Base-by-base conservation (phyloP, 2,888 invertebrate species). In the Brenthis ino region DNA sequence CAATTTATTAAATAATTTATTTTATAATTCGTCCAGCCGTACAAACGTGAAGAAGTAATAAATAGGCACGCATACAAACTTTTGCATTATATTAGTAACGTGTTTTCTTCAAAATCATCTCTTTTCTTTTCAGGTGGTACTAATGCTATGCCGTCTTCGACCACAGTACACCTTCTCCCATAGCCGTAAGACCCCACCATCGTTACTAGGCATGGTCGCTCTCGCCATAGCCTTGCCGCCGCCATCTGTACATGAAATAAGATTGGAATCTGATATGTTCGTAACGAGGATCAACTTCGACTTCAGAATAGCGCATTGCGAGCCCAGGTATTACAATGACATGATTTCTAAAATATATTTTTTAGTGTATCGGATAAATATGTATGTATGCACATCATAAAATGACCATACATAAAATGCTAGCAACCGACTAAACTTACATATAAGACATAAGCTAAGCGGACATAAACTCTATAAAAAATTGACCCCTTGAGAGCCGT, bases 241-340 rank as follows among this genome's bases (percentile, higher is more conserved):
- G 13, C 99, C 99, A 13, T 98, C 98, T 75, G 98, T 99, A 75
- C 98, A 99, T 85, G 99, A 99, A 93, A 98, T 99, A 79, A 95
- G 98, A 78, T 94, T 99, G 79, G 99, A 99, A 88, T 95, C 97
- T 66, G 98, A 98, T 85, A 98, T 98, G 97, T 99, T 99, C 89
- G 99, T 99, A 80, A 99, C 98, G 71, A 95, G 98, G 83, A 97
- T 99, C 82, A 98, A 96, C 87, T 98, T 99, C 81, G 98, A 99
- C 91, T 98, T 99, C 92, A 96, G 97, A 93, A 97, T 99, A 94
- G 98, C 98, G 74, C 99, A 99, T 88, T 99, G 99, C 86, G 99
- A 99, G 87, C 98, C 99, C 83, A 96, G 96, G 98, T 98, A 93
- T 94, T 94, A 84, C 54, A 69, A 66, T 58, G 53, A 63, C 6